Base-by-base conservation (phyloP, 2,888 invertebrate genomes). In the Pteria penguin region DNA sequence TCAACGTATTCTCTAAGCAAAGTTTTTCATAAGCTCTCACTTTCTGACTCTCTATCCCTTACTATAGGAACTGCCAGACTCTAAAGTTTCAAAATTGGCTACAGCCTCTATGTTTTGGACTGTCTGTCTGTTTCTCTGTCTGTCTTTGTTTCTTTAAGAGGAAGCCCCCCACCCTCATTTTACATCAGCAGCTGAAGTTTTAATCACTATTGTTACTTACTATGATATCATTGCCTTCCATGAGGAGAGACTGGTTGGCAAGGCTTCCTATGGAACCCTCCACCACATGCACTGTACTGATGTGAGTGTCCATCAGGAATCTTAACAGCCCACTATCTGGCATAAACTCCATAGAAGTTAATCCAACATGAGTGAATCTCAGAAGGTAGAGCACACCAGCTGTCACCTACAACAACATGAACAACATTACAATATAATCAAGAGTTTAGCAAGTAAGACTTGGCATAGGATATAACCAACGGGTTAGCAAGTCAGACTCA, bases 361-460 rank as follows among this genome's bases (percentile, higher is more conserved):
- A 82, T 0, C 89, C 89, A 67, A 72, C 77, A 76, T 85, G 86
- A 2, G 82, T 83, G 58, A 88, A 79, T 57, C 82, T 83, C 52
- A 88, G 77, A 31, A 86, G 82, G 68, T 86, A 87, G 14, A 89
- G 71, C 4, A 89, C 76, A 11, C 85, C 85, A 11, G 83, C 87
- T 22, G 87, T 88, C 32, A 87, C 74, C 89, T 89, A 26, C 29
- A 68, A 45, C 54, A 27, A 70, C n/a, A 61, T 36, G 18, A 33
- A 31, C 61, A n/a, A 5, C 32, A 14, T n/a, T 4, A 58, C 14
- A 26, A 4, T 27, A 58, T 58, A 11, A 14, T 26, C 24, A 14
- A 22, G 3, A n/a, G 8, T 27, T 4, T 18, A 26, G 58, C 14
- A n/a, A 58, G n/a, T 26, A 26, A 27, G 14, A 18, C 58, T 11